Base-by-base conservation (phyloP, 2,888 invertebrate genomes). In the Dynastes grantii region DNA sequence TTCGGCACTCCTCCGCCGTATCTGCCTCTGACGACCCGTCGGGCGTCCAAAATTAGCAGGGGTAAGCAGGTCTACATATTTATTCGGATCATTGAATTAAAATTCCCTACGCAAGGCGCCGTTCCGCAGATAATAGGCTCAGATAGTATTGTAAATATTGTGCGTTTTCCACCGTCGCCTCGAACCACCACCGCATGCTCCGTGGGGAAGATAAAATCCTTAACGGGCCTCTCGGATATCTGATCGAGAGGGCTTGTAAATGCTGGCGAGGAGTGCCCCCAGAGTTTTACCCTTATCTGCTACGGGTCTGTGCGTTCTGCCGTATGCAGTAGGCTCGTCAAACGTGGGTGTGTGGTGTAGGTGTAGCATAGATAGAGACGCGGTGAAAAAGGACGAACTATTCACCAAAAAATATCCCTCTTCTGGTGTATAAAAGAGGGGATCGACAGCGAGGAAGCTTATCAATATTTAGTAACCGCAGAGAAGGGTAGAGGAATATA, bases 101-200 rank as follows among this genome's bases (percentile, higher is more conserved):
- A 73, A 73, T 73, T 73, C 73, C 73, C 73, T 37, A 45, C 58
- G 58, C 58, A 58, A 40, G 58, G 73, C 73, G 58, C 27, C 37
- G 58, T 73, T 40, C 40, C 73, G 58, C 73, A 73, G 73, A 73
- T 73, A 58, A 73, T 73, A 73, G 73, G 58, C 58, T 58, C 58
- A 73, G 73, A 73, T 73, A 73, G 58, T 58, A 73, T 73, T 73
- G 73, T 73, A 73, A 73, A 73, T 73, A 73, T 73, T 73, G 73
- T 73, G 73, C 40, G 73, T 55, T 73, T 73, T 73, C 58, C 40
- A 40, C 53, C 37, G 37, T 29, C 22, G 22, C 22, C 22, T 22
- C 5, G 32, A 37, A 37, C 29, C 32, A 13, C 37, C 16, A 13
- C 58, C 73, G 40, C 58, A 61, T 73, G 55, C 58, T 58, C 37